Evolutionary conservation across 2,113 vertebrate species (phyloP), one percentile per base, ranked within the genome.

Genomic region (Podiceps cristatus): DNA sequence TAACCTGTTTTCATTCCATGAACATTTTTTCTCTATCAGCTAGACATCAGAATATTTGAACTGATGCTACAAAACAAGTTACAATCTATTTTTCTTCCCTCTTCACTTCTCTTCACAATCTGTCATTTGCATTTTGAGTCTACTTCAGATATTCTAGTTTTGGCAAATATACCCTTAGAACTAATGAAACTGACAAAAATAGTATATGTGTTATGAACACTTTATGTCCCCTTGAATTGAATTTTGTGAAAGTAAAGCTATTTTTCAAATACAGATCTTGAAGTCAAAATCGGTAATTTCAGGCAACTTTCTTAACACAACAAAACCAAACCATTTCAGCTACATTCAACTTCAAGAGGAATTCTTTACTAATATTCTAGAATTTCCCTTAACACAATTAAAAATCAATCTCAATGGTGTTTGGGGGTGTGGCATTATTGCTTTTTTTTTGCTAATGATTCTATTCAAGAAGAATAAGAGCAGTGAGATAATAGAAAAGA

Each of bases 111-210:
- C 88, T 91, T 93, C 82, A 67, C 69, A 87, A 69, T n/a, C 58
- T 96, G 75, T 95, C 74, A 93, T 92, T 97, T 93, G 60, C 53
- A 91, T 90, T 92, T 86, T 86, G 45, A n/a, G 15, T 83, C 59
- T 89, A 89, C 84, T 93, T 97, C 95, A 93, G 64, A 95, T 85
- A 94, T 87, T 13, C 16, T 85, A 71, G n/a, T 81, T 90, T 95
- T 88, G 93, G 90, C 74, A 98, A 97, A 96, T 55, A 76, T 85
- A 82, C 84, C 94, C 94, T 95, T 68, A 84, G 67, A 78, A 73
- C 27, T n/a, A 69, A 92, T 47, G 67, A 83, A 97, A 95, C 40
- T 88, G 76, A 71, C 80, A 95, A 42, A 85, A 96, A 75, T 84
- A 69, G 50, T n/a, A 62, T 92, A 45, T 13, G 27, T 35, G 87